Conservation (phyloP, 64 coral and sea anemone species). For the Montipora efflorescens region DNA sequence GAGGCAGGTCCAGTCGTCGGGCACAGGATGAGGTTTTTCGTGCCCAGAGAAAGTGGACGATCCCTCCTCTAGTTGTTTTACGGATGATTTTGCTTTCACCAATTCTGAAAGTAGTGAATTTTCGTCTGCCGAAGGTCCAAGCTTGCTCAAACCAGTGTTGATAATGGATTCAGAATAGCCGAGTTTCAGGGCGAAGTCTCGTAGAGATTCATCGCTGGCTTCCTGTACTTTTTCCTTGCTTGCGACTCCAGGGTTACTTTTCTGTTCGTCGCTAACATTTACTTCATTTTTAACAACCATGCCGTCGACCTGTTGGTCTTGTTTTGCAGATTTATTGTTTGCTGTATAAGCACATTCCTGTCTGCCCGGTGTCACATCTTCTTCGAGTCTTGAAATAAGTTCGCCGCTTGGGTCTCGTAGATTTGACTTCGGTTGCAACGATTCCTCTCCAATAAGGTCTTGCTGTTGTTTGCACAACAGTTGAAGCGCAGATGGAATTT, state of each 20-base stretch:
- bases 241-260: neutral
- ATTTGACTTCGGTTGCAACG: neutral
- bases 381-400: neutral
- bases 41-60: constrained; percentile 37
- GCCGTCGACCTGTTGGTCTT: too few species aligned
- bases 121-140: constrained; percentile 84
- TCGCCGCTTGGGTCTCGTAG: neutral
- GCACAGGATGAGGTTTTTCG: constrained; percentile 15
- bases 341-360: constrained; percentile 39
- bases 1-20: constrained; percentile 60
- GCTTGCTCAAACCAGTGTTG: constrained; percentile 68
- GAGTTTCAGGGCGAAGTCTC: constrained; percentile 82
- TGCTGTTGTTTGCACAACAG: neutral
- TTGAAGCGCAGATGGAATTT: constrained; percentile 24
- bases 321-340: neutral
- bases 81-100: constrained; percentile 80
- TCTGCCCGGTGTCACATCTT: neutral
- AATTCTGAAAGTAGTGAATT: constrained; percentile 81
- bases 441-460: neutral
- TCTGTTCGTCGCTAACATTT: neutral
- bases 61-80: constrained; percentile 89
- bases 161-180: constrained; percentile 75
- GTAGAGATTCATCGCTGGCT: constrained; percentile 35
- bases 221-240: neutral
- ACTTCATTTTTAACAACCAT: neutral